Evolutionary conservation across 2,888 invertebrate genomes (phyloP), one percentile per base, ranked within the genome.

Genomic region (Trissolcus japonicus): DNA sequence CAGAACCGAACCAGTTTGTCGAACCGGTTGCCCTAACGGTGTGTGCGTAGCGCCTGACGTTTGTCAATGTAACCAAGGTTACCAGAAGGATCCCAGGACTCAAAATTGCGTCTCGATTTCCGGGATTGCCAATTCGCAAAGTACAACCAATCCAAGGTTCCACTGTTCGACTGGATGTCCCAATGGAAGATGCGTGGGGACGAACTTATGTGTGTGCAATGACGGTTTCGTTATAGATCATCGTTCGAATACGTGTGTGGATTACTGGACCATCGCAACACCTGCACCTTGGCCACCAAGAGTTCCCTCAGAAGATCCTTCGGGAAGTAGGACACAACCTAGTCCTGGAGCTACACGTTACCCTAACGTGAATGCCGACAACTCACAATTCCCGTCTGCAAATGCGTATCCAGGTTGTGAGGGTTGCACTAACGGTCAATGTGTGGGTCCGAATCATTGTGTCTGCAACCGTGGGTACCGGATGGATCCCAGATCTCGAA

Each of bases 381-480:
- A 25, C 3, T 63, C 55, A 9, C n/a, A 35, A 6, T 35, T 35
- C 2, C 35, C 35, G 1, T 6, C 11, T 7, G 11, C 35, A 11
- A 35, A 35, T 35, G 2, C 35, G 7, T 11, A 35, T 35, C 35
- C 35, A 9, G 40, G 35, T 55, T 21, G 19, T 29, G 35, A 41
- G 11, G 50, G 56, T 11, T 76, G 67, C 56, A 43, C 6, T 7
- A 66, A 91, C 79, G 91, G 91, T 0, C 80, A 87, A 74, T 89
- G 93, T 80, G 85, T 91, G 0, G 91, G 89, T 0, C 91, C 91
- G 0, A 91, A 92, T 66, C 87, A 89, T 25, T 93, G 93, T 83
- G 87, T 87, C 2, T 93, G 93, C 81, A 86, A 89, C 78, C 82
- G 84, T 1, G 91, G 91, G 4, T 90, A 84, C 75, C 89, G 90